Evolutionary conservation across 2,113 vertebrate genomes (phyloP).

Genomic region (Oreochromis niloticus): DNA sequence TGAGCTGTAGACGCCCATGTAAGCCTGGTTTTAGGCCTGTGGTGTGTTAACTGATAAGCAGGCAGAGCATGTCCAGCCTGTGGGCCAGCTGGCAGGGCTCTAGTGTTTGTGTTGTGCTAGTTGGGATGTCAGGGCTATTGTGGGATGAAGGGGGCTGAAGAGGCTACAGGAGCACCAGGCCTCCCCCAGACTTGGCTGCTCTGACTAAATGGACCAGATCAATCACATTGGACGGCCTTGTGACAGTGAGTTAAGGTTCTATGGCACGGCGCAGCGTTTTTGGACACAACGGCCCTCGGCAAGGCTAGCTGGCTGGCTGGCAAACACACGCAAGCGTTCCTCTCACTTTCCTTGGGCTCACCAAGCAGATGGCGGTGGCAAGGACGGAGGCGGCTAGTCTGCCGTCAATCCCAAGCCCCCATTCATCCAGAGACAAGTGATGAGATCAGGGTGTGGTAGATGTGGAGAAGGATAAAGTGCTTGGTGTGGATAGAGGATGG

Average conservation of each 20-base stretch:
- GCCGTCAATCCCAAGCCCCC: constrained; percentile 54
- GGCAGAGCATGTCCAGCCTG: constrained; percentile 49
- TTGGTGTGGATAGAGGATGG: constrained; percentile 23
- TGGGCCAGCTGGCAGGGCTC: constrained; percentile 66
- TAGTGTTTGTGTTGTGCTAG: constrained; percentile 64
- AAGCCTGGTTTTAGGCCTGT: constrained; percentile 44
- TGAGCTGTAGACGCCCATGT: constrained; percentile 1
- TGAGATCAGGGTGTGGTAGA: constrained; percentile 42
- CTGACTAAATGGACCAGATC: constrained; percentile 80
- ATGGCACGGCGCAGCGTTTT: constrained; percentile 62
- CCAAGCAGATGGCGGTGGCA: constrained; percentile 75
- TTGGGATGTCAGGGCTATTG: constrained; percentile 52
- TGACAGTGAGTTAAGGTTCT: constrained; percentile 77
- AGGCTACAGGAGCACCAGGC: constrained; percentile 63
- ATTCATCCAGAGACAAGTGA: constrained; percentile 56
- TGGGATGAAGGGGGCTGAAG: constrained; percentile 47
- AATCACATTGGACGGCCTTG: constrained; percentile 72
- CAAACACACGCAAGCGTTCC: constrained; percentile 41
- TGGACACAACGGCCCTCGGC: constrained; percentile 57
- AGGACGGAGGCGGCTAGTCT: constrained; percentile 57
- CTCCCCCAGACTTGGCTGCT: constrained; percentile 70
- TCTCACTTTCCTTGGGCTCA: constrained; percentile 61
- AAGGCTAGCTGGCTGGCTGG: constrained; percentile 57
- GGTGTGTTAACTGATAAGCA: constrained; percentile 58
- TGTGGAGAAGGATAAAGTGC: constrained; percentile 20